These are phyloP conservation scores for Alcedo atthis DNA, from an alignment of 2,797 vertebrate genomes.

Conservation along the genomic window DNA sequence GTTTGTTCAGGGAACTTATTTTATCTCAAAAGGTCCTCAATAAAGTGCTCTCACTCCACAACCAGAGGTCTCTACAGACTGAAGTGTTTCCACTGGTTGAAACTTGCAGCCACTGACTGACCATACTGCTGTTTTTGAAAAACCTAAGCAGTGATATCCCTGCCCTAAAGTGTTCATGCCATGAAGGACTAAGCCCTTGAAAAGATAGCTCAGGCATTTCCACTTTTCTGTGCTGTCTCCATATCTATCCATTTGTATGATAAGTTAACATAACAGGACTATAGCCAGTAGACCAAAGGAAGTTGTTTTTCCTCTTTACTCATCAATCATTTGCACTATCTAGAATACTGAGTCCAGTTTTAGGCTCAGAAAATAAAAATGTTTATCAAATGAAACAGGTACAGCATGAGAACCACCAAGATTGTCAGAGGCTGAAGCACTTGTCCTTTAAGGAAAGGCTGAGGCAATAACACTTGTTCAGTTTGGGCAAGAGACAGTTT, in stretches of 20 bases:
- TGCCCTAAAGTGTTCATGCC: neutral
- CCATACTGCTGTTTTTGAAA: neutral
- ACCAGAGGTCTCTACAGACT: neutral
- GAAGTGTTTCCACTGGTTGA: neutral
- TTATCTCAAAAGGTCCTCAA: neutral
- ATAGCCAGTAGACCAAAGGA: neutral
- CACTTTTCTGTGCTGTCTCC: neutral
- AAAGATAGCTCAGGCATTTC: neutral
- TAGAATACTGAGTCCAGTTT: neutral
- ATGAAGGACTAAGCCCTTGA: neutral
- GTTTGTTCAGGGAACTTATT: neutral
- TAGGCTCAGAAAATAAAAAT: neutral
- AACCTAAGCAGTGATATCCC: neutral
- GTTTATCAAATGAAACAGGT: neutral
- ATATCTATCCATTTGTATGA: neutral
- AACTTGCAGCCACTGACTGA: neutral
- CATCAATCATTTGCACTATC: neutral
- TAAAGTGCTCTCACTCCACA: neutral
- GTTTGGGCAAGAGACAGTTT: neutral
- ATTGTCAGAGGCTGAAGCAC: neutral
- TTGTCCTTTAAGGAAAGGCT: neutral
- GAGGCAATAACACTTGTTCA: neutral
- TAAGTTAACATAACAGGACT: neutral
- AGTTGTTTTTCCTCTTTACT: neutral
- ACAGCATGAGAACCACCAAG: neutral